Percentiles rank a stretch among this genome's conserved stretches.
Evolutionary conservation across 2,888 invertebrate genomes (phyloP).

Genomic region (Liodrosophila aerea): DNA sequence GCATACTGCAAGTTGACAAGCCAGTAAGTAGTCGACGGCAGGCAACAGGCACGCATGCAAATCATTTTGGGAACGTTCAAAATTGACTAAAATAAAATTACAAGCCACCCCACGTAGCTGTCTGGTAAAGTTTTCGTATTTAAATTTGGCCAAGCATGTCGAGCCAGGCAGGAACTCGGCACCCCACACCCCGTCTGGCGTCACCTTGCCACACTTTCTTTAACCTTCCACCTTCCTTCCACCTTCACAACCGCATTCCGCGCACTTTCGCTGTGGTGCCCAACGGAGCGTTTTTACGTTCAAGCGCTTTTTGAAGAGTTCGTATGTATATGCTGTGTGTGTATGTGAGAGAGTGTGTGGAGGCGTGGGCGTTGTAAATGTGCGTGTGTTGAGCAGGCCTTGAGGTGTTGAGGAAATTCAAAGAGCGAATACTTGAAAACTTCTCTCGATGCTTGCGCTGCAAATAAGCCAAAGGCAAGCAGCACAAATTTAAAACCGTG

Average conservation of each 20-base stretch:
- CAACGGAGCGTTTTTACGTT: constrained; percentile 66
- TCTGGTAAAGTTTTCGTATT: constrained; percentile 48
- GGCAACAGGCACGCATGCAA: constrained; percentile 48
- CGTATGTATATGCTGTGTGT: neutral
- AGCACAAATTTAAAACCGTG: constrained; percentile 34
- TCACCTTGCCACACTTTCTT: neutral
- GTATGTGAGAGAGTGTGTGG: neutral
- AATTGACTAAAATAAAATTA: constrained; percentile 70
- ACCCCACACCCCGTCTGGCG: neutral
- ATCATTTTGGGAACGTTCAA: constrained; percentile 62
- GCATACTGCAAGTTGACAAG: constrained; percentile 51
- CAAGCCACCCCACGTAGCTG: constrained; percentile 41
- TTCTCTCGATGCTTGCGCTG: constrained; percentile 39
- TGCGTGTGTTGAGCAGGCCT: constrained; percentile 21
- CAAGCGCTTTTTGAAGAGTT: constrained; percentile 69
- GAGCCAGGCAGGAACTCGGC: constrained; percentile 26
- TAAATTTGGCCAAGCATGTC: constrained; percentile 53
- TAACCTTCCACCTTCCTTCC: constrained; percentile 10
- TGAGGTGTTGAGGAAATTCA: constrained; percentile 45
- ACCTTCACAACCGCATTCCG: constrained; percentile 15
- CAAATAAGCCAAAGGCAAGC: constrained; percentile 57
- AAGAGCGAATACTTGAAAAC: constrained; percentile 50
- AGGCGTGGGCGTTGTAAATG: constrained; percentile 5
- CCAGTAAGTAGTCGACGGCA: neutral
- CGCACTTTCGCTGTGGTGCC: constrained; percentile 38